These are phyloP conservation scores for Hyperopisus bebe DNA, from an alignment of 2,113 vertebrate species.

Conservation along the genomic window DNA sequence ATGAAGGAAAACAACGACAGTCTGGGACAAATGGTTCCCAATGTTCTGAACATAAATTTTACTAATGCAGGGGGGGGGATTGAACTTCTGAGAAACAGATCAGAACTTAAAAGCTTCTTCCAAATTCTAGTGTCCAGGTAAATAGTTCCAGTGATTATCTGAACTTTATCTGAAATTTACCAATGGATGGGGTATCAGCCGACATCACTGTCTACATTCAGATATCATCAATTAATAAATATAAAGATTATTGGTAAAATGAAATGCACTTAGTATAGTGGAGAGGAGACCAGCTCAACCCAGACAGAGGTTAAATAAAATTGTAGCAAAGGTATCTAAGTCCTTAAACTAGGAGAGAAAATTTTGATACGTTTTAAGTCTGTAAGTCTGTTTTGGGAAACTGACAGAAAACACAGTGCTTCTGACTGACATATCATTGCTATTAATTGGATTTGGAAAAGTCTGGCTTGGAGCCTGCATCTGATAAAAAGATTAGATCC, in stretches of 20 bases:
- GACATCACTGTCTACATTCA: background rate
- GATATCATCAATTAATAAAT: background rate
- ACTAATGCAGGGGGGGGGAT: background rate
- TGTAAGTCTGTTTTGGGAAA: background rate
- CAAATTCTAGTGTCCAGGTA: background rate
- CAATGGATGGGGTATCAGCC: too few species aligned
- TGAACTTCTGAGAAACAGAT: background rate
- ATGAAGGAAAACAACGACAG: conserved; percentile 6
- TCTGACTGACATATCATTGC: background rate
- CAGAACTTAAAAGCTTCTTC: background rate
- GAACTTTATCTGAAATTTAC: background rate
- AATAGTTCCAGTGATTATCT: background rate
- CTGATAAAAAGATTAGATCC: background rate
- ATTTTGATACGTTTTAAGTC: background rate
- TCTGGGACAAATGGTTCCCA: background rate
- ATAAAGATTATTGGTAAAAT: background rate
- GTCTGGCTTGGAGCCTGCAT: background rate
- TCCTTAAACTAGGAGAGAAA: background rate
- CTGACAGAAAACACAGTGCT: background rate
- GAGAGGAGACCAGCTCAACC: background rate
- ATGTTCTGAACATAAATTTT: background rate
- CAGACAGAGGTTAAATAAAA: background rate
- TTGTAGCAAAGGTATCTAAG: background rate
- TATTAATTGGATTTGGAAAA: background rate
- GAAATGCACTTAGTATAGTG: background rate